These are phyloP conservation scores for Andricus curvator DNA, from an alignment of 2,888 invertebrate genomes.

Conservation along the genomic window DNA sequence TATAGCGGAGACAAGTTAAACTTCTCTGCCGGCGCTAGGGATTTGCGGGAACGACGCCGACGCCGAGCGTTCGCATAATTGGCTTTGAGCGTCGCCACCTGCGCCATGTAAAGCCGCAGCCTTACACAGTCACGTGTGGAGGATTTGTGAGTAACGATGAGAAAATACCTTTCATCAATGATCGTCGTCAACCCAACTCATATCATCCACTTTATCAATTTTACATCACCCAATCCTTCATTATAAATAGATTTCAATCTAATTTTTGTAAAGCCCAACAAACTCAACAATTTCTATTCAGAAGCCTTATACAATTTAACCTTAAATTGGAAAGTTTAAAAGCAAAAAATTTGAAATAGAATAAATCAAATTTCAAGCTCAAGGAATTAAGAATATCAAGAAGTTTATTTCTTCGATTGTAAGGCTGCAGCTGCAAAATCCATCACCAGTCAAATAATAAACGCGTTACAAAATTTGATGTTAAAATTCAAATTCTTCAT, in stretches of 20 bases:
- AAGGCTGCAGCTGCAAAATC: too few relatives aligned
- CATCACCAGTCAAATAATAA: too few relatives aligned
- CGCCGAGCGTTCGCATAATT: conserved; percentile 76
- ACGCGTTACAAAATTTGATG: too few relatives aligned
- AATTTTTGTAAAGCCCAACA: not conserved
- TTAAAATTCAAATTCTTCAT: too few relatives aligned
- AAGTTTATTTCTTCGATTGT: too few relatives aligned
- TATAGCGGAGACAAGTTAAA: conserved; percentile 76
- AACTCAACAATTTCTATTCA: too few relatives aligned
- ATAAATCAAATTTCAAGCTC: too few relatives aligned
- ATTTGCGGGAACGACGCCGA: conserved; percentile 71
- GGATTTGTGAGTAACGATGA: conserved; percentile 33
- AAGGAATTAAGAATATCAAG: too few relatives aligned
- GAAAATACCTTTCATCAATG: conserved; percentile 38
- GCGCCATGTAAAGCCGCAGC: conserved; percentile 68
- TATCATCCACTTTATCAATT: conserved; percentile 14
- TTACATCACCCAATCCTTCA: not conserved
- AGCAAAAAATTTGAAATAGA: too few relatives aligned
- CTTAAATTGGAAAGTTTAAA: too few relatives aligned
- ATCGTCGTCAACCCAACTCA: conserved; percentile 5
- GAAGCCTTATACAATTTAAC: too few relatives aligned
- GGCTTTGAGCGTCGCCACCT: conserved; percentile 78
- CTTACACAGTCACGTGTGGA: conserved; percentile 53
- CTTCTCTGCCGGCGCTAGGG: conserved; percentile 65
- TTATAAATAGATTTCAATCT: not conserved